Evolutionary conservation across 2,113 vertebrate species (phyloP).

Genomic region (Alligator mississippiensis): DNA sequence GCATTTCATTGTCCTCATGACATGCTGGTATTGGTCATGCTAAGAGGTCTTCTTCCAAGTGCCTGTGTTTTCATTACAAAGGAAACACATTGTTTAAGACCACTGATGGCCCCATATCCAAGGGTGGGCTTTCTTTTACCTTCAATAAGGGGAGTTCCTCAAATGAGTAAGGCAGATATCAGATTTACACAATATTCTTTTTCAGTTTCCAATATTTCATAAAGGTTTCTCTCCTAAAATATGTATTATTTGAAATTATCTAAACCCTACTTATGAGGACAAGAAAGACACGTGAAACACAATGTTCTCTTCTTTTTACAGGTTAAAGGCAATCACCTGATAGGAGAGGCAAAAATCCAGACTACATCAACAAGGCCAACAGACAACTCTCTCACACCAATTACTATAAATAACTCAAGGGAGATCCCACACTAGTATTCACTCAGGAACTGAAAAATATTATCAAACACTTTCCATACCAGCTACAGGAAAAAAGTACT

Average conservation of each 20-base stretch:
- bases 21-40: not conserved
- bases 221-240: fast-evolving
- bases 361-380: no score
- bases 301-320: not conserved
- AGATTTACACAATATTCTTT: not conserved
- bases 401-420: no score
- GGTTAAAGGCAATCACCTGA: not conserved
- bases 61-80: not conserved
- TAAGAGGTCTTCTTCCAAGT: not conserved
- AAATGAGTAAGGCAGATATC: not conserved
- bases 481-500: no score
- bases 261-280: not conserved
- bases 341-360: no score
- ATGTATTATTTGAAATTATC: fast-evolving
- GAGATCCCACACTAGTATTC: no score
- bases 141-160: not conserved
- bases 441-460: no score
- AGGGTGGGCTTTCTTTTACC: not conserved
- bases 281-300: not conserved
- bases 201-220: not conserved
- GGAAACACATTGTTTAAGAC: not conserved
- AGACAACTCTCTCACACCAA: no score
- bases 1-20: not conserved
- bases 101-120: fast-evolving
- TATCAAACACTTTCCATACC: no score